These are phyloP conservation scores for human (Homo sapiens) DNA, from an alignment of 2,113 vertebrate species.

Conservation along the genomic window DNA sequence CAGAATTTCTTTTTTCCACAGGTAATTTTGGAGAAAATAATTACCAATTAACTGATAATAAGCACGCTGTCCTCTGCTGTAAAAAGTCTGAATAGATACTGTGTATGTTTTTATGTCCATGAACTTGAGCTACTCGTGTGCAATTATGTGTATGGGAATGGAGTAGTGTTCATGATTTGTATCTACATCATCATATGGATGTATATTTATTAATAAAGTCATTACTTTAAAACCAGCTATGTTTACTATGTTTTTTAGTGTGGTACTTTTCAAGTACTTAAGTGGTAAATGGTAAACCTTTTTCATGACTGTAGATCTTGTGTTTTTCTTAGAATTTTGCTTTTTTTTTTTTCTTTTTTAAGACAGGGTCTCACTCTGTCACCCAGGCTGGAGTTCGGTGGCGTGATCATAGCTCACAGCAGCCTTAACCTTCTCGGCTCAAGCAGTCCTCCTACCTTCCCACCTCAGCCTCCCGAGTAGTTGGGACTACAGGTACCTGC, in stretches of 20 bases:
- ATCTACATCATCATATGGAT: constrained; percentile 90
- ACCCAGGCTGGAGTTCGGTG: not conserved
- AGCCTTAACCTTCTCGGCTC: no score
- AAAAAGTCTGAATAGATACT: constrained; percentile 90
- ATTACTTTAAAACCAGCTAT: constrained; percentile 82
- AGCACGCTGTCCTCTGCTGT: constrained; percentile 87
- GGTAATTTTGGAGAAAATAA: constrained; percentile 79
- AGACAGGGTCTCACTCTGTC: not conserved
- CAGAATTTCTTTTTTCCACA: constrained; percentile 81
- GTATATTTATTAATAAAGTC: constrained; percentile 92
- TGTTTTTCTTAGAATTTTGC: constrained; percentile 21
- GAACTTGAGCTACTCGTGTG: constrained; percentile 90
- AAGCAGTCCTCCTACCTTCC: no score
- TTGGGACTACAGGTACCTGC: no score
- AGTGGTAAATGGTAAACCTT: not conserved
- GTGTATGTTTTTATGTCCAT: constrained; percentile 90
- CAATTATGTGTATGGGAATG: constrained; percentile 91
- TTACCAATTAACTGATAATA: constrained; percentile 82
- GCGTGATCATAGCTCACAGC: no score
- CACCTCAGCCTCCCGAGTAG: no score
- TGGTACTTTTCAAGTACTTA: not conserved
- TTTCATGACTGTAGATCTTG: not conserved
- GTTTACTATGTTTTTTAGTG: constrained; percentile 39
- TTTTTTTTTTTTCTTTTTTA: not conserved
- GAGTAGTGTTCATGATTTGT: constrained; percentile 91